phyloP scores from a whole-genome alignment of 2,888 invertebrate genomes.

The Mallateleia sp. region DNA sequence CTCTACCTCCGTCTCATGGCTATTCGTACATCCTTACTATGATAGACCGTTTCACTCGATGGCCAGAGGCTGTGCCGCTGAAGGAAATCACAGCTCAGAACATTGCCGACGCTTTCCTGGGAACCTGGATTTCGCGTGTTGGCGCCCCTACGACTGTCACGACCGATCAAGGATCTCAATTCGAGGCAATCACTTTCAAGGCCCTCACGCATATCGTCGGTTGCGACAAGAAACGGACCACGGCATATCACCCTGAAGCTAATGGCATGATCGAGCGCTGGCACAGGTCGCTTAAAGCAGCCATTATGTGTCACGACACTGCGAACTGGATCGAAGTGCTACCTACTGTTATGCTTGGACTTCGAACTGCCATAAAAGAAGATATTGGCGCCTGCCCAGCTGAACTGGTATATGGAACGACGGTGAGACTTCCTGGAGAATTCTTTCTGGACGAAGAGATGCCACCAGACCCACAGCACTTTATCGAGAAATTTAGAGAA shows the following conservation, averaged over 20 bases:
- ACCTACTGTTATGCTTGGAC: constrained; percentile 30
- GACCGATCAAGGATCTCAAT: constrained; percentile 84
- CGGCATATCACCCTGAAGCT: constrained; percentile 68
- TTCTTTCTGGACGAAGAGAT: constrained; percentile 53
- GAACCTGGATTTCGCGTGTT: constrained; percentile 83
- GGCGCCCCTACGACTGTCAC: constrained; percentile 83
- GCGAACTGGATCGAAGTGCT: neutral
- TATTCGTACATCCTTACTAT: neutral
- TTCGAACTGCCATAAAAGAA: constrained; percentile 34
- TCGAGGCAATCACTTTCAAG: constrained; percentile 79
- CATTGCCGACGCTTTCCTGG: constrained; percentile 80
- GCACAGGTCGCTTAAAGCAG: constrained; percentile 9
- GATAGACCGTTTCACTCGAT: neutral
- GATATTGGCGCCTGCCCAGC: constrained; percentile 40
- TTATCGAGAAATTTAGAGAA: constrained; percentile 11
- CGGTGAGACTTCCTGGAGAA: constrained; percentile 45
- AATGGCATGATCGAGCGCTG: constrained; percentile 7
- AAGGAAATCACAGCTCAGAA: constrained; percentile 78
- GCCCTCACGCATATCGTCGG: constrained; percentile 61
- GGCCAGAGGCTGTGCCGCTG: constrained; percentile 32
- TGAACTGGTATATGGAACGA: constrained; percentile 37
- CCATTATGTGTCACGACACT: neutral
- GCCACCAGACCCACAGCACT: constrained; percentile 13
- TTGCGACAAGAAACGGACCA: constrained; percentile 66
- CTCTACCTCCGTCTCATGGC: neutral